Evolutionary conservation across 2,797 vertebrate genomes (phyloP), one percentile per base, ranked within the genome.

Genomic region (Sebastes vulpes): DNA sequence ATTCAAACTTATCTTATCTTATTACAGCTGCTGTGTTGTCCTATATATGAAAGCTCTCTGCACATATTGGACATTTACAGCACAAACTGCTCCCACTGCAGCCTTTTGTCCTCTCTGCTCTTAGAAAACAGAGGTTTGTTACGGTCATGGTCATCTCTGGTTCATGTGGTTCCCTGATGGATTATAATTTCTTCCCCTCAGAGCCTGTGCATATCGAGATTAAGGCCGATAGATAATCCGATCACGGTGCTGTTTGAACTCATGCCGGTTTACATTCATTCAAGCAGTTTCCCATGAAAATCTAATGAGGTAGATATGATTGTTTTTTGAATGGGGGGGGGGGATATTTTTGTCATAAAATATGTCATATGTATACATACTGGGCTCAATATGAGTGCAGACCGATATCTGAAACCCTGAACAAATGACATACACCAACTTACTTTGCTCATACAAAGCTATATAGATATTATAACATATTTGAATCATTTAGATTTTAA

Each of bases 171-270:
- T 82, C 84, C 75, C 83, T 67, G 57, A 57, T 78, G 83, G 91
- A 92, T 94, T 94, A 92, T 90, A 69, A 81, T 87, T 88, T 91
- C 75, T 80, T 75, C 63, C 81, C 65, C 56, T 76, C 85, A 60
- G 77, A 89, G 76, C 72, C 68, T 65, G 70, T 52, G 77, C 83
- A 93, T 86, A 88, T 91, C 29, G 75, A 93, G 95, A 97, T 96
- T 96, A 97, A 96, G 88, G 90, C 81, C 83, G 90, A 91, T 81
- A 86, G 90, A 95, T 95, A 96, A 96, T 95, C 95, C 81, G 75
- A 87, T 92, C 88, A 83, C 52, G 31, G 67, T 21, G 10, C 74
- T 59, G 77, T 85, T 85, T 85, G 70, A 91, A 89, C 35, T 84
- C 63, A 71, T 21, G 58, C 12, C 8, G 53, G 63, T 79, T 66